These are phyloP conservation scores for Nysson spinosus DNA, from an alignment of 2,888 invertebrate genomes.

Conservation along the genomic window DNA sequence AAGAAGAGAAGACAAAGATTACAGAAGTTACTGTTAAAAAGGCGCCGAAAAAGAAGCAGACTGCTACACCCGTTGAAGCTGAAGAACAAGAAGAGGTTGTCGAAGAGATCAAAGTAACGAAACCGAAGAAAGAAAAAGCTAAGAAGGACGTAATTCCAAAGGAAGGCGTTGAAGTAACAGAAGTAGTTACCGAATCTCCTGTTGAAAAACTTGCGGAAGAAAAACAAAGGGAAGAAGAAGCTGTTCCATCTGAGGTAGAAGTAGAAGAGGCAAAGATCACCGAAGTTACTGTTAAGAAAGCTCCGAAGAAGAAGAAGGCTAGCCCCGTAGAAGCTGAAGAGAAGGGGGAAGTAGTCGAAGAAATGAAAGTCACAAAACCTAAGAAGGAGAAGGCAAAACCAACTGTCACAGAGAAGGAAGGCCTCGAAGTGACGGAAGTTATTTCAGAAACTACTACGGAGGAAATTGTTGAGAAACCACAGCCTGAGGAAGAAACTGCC, in stretches of 20 bases:
- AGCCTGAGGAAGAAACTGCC: slow-evolving; percentile 44
- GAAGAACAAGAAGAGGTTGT: slow-evolving; percentile 61
- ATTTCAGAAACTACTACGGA: slow-evolving; percentile 50
- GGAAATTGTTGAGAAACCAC: slow-evolving; percentile 49
- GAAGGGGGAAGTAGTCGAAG: slow-evolving; percentile 63
- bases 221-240: slow-evolving; percentile 56
- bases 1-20: slow-evolving; percentile 54
- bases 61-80: slow-evolving; percentile 50
- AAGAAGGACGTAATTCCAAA: slow-evolving; percentile 48
- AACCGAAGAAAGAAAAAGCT: slow-evolving; percentile 40
- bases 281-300: slow-evolving; percentile 60
- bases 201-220: slow-evolving; percentile 55
- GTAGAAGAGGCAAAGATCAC: slow-evolving; percentile 59
- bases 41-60: slow-evolving; percentile 62
- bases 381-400: slow-evolving; percentile 60
- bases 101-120: slow-evolving; percentile 54
- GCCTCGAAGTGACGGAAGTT: slow-evolving; percentile 64
- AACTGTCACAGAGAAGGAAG: slow-evolving; percentile 70
- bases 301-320: slow-evolving; percentile 60
- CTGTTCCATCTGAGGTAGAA: slow-evolving; percentile 22
- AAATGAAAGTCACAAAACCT: slow-evolving; percentile 60
- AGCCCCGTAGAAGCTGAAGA: slow-evolving; percentile 57
- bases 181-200: slow-evolving; percentile 48
- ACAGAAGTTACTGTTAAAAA: slow-evolving; percentile 62
- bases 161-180: slow-evolving; percentile 52